Evolutionary conservation across 2,888 invertebrate genomes (phyloP), one percentile per base, ranked within the genome.

Genomic region (Lithophane socia): DNA sequence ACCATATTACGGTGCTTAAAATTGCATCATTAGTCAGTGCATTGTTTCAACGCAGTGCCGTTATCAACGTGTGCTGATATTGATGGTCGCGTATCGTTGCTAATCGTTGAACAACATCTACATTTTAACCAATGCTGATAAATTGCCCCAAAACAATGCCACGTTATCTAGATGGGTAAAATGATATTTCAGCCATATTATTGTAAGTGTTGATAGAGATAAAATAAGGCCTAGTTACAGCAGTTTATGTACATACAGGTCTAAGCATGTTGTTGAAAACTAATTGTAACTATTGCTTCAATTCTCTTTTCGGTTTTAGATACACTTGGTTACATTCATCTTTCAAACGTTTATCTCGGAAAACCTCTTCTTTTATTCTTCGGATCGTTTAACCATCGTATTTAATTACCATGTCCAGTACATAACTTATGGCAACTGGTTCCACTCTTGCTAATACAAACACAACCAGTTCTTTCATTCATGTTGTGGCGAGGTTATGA

Each of bases 21-120:
- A 87, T 77, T 86, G 80, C 82, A 86, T 86, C 79, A 84, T 90
- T 84, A 87, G 82, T 85, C 83, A 85, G 73, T 75, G 85, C 81
- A 87, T 88, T 90, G 90, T 90, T 88, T 87, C 77, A 83, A 83
- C 82, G 73, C 74, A 68, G 65, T 66, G 49, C 54, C 70, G 67
- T 85, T 82, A 83, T 88, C 80, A 72, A 74, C 65, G 54, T 56
- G 58, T 54, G 69, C 72, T 64, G 66, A 86, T 84, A 84, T 82
- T 75, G 72, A 85, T 85, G 80, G 75, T 47, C 72, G 75, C 56
- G 24, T 87, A 84, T 82, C 84, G 80, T 61, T 44, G 63, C 69
- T 77, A 81, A 86, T 86, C 77, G 80, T 69, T 73, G 73, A 67
- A 80, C 86, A 82, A 80, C 63, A 87, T 85, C 87, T 85, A 86